phyloP scores from a whole-genome alignment of 53 echinoderm and acorn worm genomes.

The Antedon mediterranea region DNA sequence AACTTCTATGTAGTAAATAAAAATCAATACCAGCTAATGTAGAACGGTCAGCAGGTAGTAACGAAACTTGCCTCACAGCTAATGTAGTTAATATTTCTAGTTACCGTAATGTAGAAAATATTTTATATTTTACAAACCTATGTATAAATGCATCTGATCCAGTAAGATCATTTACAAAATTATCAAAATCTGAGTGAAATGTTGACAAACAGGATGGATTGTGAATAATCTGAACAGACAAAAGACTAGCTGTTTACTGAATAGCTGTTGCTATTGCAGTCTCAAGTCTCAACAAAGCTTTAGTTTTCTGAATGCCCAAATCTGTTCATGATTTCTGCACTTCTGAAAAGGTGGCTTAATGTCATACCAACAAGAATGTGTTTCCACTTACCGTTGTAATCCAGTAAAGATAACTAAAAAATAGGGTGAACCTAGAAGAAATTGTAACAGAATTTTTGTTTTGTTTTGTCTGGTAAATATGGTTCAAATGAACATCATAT shows the following conservation, averaged over 20 bases:
- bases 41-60: too few species aligned
- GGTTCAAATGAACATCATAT: too few species aligned
- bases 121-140: too few species aligned
- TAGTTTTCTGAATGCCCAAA: slow-evolving; percentile 47
- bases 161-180: slow-evolving; percentile 16
- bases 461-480: too few species aligned
- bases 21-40: too few species aligned
- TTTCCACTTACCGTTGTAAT: slow-evolving; percentile 46
- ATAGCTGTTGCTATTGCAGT: slow-evolving; percentile 28
- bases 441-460: too few species aligned
- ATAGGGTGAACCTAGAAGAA: too few species aligned
- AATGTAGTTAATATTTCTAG: too few species aligned
- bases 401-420: too few species aligned
- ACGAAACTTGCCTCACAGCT: too few species aligned
- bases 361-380: slow-evolving; percentile 35
- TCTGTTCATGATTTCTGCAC: slow-evolving; percentile 25
- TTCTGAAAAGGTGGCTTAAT: slow-evolving; percentile 33
- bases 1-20: too few species aligned
- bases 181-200: slow-evolving; percentile 42
- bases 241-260: slow-evolving; percentile 11
- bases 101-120: too few species aligned
- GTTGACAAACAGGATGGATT: slow-evolving; percentile 8
- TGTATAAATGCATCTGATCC: slow-evolving; percentile 21
- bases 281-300: slow-evolving; percentile 30
- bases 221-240: slow-evolving; percentile 21